These are phyloP conservation scores for Norana najaformis DNA, from an alignment of 2,888 invertebrate genomes.

Conservation along the genomic window DNA sequence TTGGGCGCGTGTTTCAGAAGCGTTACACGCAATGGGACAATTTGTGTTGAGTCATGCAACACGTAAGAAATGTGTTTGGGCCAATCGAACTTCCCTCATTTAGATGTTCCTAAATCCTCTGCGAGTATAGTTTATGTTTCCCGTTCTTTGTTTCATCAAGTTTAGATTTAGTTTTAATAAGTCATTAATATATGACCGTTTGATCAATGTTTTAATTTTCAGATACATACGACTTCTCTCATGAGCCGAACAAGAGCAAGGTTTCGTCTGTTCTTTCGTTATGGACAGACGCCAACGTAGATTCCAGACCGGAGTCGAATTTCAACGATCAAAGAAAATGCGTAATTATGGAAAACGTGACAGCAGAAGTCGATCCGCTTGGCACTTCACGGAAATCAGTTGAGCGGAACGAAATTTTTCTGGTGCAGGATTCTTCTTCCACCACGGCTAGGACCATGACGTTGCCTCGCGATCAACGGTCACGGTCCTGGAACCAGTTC, in stretches of 20 bases:
- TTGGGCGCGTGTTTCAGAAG: background rate
- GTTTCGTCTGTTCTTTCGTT: background rate
- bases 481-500: background rate
- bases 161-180: background rate
- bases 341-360: background rate
- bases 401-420: background rate
- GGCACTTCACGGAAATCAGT: background rate
- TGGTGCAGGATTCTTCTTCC: background rate
- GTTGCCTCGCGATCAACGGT: conserved; percentile 2
- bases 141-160: background rate
- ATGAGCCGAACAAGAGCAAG: background rate
- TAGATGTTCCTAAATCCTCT: background rate
- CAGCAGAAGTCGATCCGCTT: background rate
- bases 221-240: background rate
- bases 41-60: background rate
- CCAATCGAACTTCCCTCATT: background rate
- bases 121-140: background rate
- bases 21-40: background rate
- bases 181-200: background rate
- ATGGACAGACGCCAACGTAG: background rate
- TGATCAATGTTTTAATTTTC: background rate
- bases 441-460: background rate
- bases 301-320: background rate
- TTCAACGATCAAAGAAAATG: background rate
- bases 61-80: background rate